Conservation (phyloP, 2,888 invertebrate genomes). For the Drosophila siamana region DNA sequence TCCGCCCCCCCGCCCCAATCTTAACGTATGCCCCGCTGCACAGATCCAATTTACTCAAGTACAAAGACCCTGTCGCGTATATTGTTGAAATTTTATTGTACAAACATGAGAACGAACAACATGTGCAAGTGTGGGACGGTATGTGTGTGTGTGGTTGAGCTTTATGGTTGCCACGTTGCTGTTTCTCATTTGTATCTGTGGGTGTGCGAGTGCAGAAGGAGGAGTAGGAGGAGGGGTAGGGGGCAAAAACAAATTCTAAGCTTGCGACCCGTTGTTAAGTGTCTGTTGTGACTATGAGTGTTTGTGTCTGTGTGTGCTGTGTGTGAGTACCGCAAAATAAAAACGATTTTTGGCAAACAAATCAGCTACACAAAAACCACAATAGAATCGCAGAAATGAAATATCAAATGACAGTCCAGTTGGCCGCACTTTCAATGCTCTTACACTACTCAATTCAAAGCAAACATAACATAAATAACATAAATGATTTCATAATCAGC, state of each 20-base stretch:
- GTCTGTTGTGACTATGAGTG: slow-evolving; percentile 46
- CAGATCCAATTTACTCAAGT: slow-evolving; percentile 80
- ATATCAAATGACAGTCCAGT: slow-evolving; percentile 1
- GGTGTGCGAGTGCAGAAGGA: background rate
- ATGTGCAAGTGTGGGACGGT: slow-evolving; percentile 23
- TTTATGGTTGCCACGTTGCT: slow-evolving; percentile 78
- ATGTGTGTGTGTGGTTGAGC: slow-evolving; percentile 38
- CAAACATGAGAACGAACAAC: slow-evolving; percentile 71
- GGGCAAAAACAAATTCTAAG: slow-evolving; percentile 51
- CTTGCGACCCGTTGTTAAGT: slow-evolving; percentile 71
- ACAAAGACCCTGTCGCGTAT: slow-evolving; percentile 79
- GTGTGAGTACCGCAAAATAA: slow-evolving; percentile 65
- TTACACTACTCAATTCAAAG: slow-evolving; percentile 7
- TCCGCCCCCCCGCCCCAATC: background rate
- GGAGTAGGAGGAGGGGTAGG: too few species aligned
- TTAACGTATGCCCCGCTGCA: slow-evolving; percentile 54
- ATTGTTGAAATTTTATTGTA: slow-evolving; percentile 80
- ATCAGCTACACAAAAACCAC: slow-evolving; percentile 59
- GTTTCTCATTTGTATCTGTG: slow-evolving; percentile 60
- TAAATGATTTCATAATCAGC: background rate
- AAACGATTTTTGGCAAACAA: slow-evolving; percentile 77
- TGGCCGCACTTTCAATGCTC: slow-evolving; percentile 49
- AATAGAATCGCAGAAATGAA: slow-evolving; percentile 35
- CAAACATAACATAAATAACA: background rate
- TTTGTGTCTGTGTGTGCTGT: slow-evolving; percentile 21